Conservation (phyloP, 2,888 invertebrate species). For the Drosophila phalerata region DNA sequence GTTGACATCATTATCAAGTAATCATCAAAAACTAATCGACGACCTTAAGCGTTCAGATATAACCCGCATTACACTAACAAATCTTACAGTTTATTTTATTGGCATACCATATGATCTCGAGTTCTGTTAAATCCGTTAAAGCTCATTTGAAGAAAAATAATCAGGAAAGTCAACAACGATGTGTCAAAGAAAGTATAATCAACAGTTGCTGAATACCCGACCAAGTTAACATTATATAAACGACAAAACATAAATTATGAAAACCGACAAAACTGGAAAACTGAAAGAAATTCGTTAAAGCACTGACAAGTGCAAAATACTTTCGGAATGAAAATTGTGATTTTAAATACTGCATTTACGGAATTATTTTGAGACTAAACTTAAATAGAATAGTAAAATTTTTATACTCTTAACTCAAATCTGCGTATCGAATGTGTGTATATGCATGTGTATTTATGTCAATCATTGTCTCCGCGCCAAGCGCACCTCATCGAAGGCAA, state of each 20-base stretch:
- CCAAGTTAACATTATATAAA: conserved; percentile 16
- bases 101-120: conserved; percentile 74
- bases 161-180: conserved; percentile 49
- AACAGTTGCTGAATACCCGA: conserved; percentile 39
- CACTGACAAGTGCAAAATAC: conserved; percentile 62
- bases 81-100: conserved; percentile 57
- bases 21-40: conserved; percentile 47
- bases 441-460: conserved; percentile 58
- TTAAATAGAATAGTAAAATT: conserved; percentile 68
- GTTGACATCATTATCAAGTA: conserved; percentile 38
- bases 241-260: conserved; percentile 5
- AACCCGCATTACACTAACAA: conserved; percentile 43
- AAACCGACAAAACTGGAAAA: conserved; percentile 12
- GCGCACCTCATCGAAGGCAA: conserved; percentile 57
- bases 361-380: conserved; percentile 68
- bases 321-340: conserved; percentile 67
- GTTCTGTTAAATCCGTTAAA: conserved; percentile 63
- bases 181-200: conserved; percentile 44
- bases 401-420: conserved; percentile 45
- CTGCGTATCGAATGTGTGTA: conserved; percentile 40
- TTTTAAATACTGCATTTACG: conserved; percentile 68
- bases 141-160: conserved; percentile 61
- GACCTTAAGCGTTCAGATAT: conserved; percentile 24
- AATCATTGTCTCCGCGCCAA: conserved; percentile 63
- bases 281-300: conserved; percentile 38